A percentile compares a stretch with the other conserved stretches of the same genome.
Evolutionary conservation across 2,888 invertebrate genomes (phyloP).

Genomic region (Ophion costatus): DNA sequence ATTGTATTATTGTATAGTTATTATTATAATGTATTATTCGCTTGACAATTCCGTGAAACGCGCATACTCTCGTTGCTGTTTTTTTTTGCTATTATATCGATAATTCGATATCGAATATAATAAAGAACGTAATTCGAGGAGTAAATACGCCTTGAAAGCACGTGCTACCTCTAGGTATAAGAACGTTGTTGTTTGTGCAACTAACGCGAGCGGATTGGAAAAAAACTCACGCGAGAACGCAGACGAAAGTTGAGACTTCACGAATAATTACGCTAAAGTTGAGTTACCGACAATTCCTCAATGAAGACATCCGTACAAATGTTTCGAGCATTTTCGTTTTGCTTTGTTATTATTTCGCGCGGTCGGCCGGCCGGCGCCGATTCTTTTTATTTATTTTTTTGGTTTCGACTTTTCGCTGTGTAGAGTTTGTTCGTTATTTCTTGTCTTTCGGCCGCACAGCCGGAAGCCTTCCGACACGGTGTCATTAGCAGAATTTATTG

Average conservation of each 20-base stretch:
- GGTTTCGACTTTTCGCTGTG: not conserved
- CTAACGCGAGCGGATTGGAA: constrained; percentile 16
- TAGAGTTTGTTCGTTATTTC: constrained; percentile 3
- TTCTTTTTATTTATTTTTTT: not conserved
- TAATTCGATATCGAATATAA: constrained; percentile 51
- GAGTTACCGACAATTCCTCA: constrained; percentile 59
- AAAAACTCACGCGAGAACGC: constrained; percentile 28
- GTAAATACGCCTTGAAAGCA: constrained; percentile 21
- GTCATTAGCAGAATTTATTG: constrained; percentile 24
- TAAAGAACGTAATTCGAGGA: constrained; percentile 37
- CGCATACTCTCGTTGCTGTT: constrained; percentile 12
- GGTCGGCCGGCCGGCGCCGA: constrained; percentile 5
- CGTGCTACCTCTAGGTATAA: constrained; percentile 32
- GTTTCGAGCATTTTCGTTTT: constrained; percentile 43
- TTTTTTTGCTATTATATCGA: constrained; percentile 21
- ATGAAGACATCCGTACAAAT: constrained; percentile 60
- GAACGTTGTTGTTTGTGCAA: constrained; percentile 21
- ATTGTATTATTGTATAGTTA: constrained; percentile 46
- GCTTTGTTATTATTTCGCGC: constrained; percentile 3
- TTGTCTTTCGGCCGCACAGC: not conserved
- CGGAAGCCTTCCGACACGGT: not conserved
- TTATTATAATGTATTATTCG: constrained; percentile 43
- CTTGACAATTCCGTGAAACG: constrained; percentile 59
- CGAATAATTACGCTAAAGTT: constrained; percentile 44
- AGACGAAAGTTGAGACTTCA: constrained; percentile 32